Percentiles rank a stretch among this genome's conserved stretches.
These are phyloP conservation scores for Scomber japonicus DNA, from an alignment of 2,113 vertebrate genomes.

Conservation along the genomic window DNA sequence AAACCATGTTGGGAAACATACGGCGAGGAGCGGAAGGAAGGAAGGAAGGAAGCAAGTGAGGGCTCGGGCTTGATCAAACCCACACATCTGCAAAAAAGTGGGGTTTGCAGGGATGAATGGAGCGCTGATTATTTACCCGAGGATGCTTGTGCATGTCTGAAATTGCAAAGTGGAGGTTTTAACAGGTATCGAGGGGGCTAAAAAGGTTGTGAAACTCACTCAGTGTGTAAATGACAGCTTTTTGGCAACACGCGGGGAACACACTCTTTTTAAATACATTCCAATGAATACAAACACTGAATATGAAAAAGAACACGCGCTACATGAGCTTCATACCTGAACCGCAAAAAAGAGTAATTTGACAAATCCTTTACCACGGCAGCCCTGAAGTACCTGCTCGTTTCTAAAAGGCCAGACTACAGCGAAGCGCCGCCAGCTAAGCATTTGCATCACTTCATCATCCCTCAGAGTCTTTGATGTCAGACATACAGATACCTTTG, in stretches of 20 bases:
- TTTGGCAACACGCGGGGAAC: constrained; percentile 14
- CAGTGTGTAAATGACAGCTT: constrained; percentile 33
- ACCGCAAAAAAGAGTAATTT: constrained; percentile 14
- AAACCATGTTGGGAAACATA: constrained; percentile 71
- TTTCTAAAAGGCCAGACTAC: constrained; percentile 7
- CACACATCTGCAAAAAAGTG: constrained; percentile 42
- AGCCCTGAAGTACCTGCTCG: constrained; percentile 45
- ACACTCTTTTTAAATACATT: constrained; percentile 21
- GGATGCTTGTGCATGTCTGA: constrained; percentile 31
- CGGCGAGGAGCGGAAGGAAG: constrained; percentile 53
- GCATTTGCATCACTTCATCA: constrained; percentile 58
- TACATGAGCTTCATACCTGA: constrained; percentile 40
- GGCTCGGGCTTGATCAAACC: constrained; percentile 27
- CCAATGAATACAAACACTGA: constrained; percentile 25
- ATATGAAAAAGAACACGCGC: constrained; percentile 20
- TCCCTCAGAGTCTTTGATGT: constrained; percentile 58
- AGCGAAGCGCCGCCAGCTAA: constrained; percentile 6
- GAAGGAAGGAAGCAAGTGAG: constrained; percentile 22
- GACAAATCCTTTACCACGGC: constrained; percentile 37
- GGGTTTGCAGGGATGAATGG: constrained; percentile 59
- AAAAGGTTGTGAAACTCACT: constrained; percentile 38
- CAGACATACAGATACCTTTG: constrained; percentile 49
- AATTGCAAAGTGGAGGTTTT: constrained; percentile 44
- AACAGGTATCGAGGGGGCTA: constrained; percentile 57
- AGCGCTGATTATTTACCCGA: constrained; percentile 55